Conservation (phyloP, 2,797 vertebrate species). For the Cyclopterus lumpus region DNA sequence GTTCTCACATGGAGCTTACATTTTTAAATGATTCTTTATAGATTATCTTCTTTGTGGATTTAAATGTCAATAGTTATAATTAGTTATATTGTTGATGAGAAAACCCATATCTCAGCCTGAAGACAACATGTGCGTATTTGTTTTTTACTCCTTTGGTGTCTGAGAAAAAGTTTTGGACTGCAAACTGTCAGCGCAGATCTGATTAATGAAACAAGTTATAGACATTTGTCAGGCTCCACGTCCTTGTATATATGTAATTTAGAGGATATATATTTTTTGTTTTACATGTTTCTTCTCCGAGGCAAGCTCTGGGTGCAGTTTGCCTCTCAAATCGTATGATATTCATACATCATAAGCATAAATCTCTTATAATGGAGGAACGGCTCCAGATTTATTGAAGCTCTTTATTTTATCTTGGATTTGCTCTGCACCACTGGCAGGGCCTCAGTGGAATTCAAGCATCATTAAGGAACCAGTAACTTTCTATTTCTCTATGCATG, state of each 20-base stretch:
- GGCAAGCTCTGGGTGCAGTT: background rate
- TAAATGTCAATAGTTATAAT: constrained; percentile 15
- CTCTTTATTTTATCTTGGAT: constrained; percentile 61
- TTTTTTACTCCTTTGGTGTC: constrained; percentile 10
- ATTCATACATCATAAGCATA: constrained; percentile 17
- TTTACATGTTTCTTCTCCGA: background rate
- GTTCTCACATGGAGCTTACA: background rate
- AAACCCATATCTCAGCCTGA: background rate
- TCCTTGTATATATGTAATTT: constrained; percentile 7
- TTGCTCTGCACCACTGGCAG: constrained; percentile 46
- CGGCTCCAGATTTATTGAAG: constrained; percentile 41
- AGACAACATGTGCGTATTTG: constrained; percentile 10
- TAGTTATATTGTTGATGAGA: background rate
- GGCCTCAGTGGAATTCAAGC: constrained; percentile 57
- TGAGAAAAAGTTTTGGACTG: constrained; percentile 13
- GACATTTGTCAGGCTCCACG: constrained; percentile 17
- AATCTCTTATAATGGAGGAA: constrained; percentile 31
- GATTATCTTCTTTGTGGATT: background rate
- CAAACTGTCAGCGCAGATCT: constrained; percentile 12
- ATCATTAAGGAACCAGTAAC: constrained; percentile 65
- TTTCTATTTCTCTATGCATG: constrained; percentile 49
- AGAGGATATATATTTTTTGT: background rate
- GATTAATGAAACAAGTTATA: constrained; percentile 15
- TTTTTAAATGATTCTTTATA: background rate
- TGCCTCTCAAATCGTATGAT: constrained; percentile 8